These are phyloP conservation scores for Pelusios castaneus DNA, from an alignment of 2,113 vertebrate species.

Conservation along the genomic window DNA sequence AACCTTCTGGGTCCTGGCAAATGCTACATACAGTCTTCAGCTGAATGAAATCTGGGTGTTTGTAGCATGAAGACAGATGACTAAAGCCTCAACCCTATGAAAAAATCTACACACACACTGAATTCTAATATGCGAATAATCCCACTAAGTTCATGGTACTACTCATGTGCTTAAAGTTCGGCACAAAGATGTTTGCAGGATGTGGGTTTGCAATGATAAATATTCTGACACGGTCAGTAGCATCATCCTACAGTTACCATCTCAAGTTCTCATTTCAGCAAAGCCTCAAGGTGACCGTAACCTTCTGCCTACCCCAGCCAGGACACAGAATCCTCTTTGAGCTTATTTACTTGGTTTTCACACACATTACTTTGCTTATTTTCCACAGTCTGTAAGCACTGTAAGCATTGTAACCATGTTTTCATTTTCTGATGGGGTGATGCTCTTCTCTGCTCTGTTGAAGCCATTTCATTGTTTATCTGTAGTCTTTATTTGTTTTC, in stretches of 20 bases:
- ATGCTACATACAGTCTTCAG: fast-evolving
- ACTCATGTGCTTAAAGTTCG: not conserved
- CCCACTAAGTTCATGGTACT: not conserved
- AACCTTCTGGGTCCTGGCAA: not conserved
- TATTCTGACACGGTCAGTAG: not conserved
- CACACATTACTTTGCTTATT: slow-evolving; percentile 24
- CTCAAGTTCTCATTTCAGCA: not conserved
- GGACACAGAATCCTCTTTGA: not conserved
- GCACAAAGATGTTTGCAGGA: not conserved
- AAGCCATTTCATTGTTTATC: not conserved
- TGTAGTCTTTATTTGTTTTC: slow-evolving; percentile 23
- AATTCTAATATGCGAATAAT: not conserved
- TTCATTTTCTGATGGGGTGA: slow-evolving; percentile 18
- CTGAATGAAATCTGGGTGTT: not conserved
- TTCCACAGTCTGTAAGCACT: not conserved
- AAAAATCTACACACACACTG: not conserved
- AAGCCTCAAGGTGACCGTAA: not conserved
- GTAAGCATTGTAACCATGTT: not conserved
- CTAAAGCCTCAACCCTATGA: not conserved
- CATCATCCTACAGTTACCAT: not conserved
- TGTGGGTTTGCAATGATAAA: not conserved
- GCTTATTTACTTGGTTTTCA: slow-evolving; percentile 29
- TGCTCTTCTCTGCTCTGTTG: slow-evolving; percentile 18
- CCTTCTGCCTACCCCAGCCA: not conserved
- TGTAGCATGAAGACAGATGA: not conserved